Base-by-base conservation (phyloP, 2,113 vertebrate species). In the Edolisoma coerulescens region DNA sequence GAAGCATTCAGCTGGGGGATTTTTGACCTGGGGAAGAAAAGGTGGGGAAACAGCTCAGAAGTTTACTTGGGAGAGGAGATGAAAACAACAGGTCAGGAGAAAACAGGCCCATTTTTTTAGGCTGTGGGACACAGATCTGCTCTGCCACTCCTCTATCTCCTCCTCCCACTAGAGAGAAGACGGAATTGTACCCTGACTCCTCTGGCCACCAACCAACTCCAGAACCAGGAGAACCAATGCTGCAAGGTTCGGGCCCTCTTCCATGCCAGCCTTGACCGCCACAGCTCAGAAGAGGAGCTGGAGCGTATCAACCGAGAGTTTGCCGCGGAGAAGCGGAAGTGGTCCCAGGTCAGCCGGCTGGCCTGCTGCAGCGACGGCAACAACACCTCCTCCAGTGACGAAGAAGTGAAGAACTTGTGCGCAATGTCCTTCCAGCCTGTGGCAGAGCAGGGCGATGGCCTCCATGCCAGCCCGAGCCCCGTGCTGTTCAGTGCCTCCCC, bases 401-500 rank as follows among this genome's bases (percentile, higher is more conserved):
- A 99, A 85, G 99, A 99, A 86, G 99, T 99, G 94, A 98, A 99
- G 96, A 98, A 98, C 97, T 96, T 99, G 89, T 99, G 98, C 1
- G 95, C 96, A 1, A 95, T 97, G 97, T 93, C 97, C 71, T 95
- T 96, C 84, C 88, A 39, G 84, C 96, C 97, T 1, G 96, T 74
- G 49, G 89, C 91, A 6, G 97, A 97, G 69, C 94, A 75, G 37
- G 87, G 90, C 0, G 82, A 98, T 4, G 95, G 97, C 47, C 68
- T 98, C 75, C 96, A 97, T 0, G 94, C 98, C 52, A 98, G 97
- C 73, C 96, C 98, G 5, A 99, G 99, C 91, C 99, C 99, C 0
- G 98, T 99, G 81, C 98, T 98, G 50, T 99, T 99, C 96, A 99
- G 99, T 97, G 99, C 99, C 91, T 99, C 99, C 56, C 99, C 99